Evolutionary conservation across 2,888 invertebrate genomes (phyloP).

Genomic region (Leucophenga maculata): DNA sequence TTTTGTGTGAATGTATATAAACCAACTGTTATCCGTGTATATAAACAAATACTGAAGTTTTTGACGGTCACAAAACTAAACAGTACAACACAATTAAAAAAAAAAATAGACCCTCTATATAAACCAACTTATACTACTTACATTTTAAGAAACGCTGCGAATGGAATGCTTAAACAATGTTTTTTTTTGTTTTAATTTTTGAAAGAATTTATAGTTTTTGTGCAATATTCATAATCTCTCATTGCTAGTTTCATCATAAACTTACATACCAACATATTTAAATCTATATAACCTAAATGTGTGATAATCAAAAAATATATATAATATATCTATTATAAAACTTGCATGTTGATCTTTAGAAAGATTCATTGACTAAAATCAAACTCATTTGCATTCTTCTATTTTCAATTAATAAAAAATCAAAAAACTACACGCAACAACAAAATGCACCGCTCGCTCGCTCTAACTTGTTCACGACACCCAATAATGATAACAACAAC

Average conservation of each 20-base stretch:
- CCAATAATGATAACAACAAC: conserved; percentile 39
- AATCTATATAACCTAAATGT: conserved; percentile 34
- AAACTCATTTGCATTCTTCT: conserved; percentile 65
- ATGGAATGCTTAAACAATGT: conserved; percentile 19
- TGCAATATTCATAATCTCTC: conserved; percentile 28
- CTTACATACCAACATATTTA: conserved; percentile 30
- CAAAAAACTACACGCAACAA: conserved; percentile 16
- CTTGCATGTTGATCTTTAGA: conserved; percentile 26
- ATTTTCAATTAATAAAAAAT: conserved; percentile 51
- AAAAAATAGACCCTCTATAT: not conserved
- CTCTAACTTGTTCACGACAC: conserved; percentile 16
- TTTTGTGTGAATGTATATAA: conserved; percentile 18
- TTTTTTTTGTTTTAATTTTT: not conserved
- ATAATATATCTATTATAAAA: conserved; percentile 24
- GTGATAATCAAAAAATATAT: conserved; percentile 22
- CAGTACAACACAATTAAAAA: not conserved
- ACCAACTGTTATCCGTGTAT: conserved; percentile 3
- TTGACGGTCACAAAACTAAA: conserved; percentile 11
- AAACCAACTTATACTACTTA: no score
- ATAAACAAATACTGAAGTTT: not conserved
- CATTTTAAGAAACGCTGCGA: conserved; percentile 3
- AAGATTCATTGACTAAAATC: conserved; percentile 56
- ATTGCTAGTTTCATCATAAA: conserved; percentile 39
- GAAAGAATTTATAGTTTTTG: not conserved
- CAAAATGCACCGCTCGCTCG: conserved; percentile 19